Evolutionary conservation across 1,140 invertebrate species (phyloP).

Genomic region (Diabrotica undecimpunctata): DNA sequence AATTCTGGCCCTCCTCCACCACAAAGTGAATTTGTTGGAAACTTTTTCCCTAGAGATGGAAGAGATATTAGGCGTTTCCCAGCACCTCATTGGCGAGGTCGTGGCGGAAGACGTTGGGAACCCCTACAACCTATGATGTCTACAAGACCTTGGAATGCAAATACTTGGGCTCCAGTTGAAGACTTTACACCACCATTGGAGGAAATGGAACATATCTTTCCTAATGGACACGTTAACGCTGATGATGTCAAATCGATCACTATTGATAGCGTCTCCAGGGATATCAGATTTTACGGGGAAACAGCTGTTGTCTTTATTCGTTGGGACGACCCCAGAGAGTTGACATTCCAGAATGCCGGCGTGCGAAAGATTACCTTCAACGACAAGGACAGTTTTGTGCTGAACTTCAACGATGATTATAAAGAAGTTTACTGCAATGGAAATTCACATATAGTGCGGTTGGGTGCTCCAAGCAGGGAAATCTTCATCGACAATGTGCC

Average conservation of each 20-base stretch:
- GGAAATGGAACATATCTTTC: not conserved
- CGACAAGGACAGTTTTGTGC: conserved; percentile 63
- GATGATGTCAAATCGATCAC: conserved; percentile 75
- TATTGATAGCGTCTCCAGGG: conserved; percentile 76
- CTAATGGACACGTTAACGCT: conserved; percentile 40
- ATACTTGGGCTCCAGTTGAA: conserved; percentile 11
- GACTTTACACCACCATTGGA: conserved; percentile 12
- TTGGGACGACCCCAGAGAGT: conserved; percentile 79
- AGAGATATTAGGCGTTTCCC: conserved; percentile 17
- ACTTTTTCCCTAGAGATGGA: conserved; percentile 19
- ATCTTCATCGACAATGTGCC: conserved; percentile 82
- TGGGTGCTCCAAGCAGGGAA: conserved; percentile 90
- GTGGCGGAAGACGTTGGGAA: conserved; percentile 32
- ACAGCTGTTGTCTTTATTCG: conserved; percentile 80
- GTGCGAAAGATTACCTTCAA: conserved; percentile 63
- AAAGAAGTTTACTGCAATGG: conserved; percentile 69
- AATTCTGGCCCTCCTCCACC: conserved; percentile 8
- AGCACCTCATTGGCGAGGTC: conserved; percentile 21
- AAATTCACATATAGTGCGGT: conserved; percentile 70
- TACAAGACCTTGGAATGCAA: conserved; percentile 32
- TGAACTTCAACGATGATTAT: conserved; percentile 70
- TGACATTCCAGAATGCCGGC: conserved; percentile 76
- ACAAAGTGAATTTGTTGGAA: not conserved
- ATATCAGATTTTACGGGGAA: conserved; percentile 82
- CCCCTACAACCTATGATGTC: conserved; percentile 27